Base-by-base conservation (phyloP, 2,888 invertebrate species). In the Heterodera filipjevi region DNA sequence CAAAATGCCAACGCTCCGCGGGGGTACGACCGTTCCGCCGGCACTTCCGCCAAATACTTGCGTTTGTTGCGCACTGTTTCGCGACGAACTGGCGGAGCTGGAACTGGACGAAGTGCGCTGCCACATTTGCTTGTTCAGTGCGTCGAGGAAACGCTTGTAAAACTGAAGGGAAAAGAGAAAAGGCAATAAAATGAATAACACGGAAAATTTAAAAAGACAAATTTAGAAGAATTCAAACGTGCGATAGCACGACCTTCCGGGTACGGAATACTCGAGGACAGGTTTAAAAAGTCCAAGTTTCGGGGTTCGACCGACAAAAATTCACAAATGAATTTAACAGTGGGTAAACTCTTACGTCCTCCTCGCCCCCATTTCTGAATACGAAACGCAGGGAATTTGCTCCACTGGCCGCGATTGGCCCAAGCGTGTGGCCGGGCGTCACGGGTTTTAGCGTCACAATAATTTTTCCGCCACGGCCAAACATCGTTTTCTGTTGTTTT, bases 1-100 rank as follows among this genome's bases (percentile, higher is more conserved):
- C 70, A 95, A 94, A 87, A 99, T 98, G 72, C 98, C 98, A 22
- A 86, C 84, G 8, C 84, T 83, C 27, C 87, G 82, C 22, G 49
- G 35, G 22, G 59, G 71, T 77, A 77, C 75, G 39, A n/a, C 33
- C 32, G 75, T 64, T 33, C 75, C 75, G 8, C 53, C 30, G 33
- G 66, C 22, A 27, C 35, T 64, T 27, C 59, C 27, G 35, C 32
- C 68, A n/a, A 75, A 22, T n/a, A 35, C n/a, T n/a, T 75, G 75
- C 44, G 32, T 53, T 16, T 68, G 68, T 33, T 68, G 68, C 0
- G 66, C 75, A 16, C 33, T 64, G 30, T 66, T 75, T 30, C 66
- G 44, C 33, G 53, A 70, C 30, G 84, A 85, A 66, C 88, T 87
- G 70, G 83, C 85, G 14, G 88, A 88, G 71, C 85, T 85, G n/a